phyloP scores from a whole-genome alignment of 2,888 invertebrate species.

The Diaphora mendica region DNA sequence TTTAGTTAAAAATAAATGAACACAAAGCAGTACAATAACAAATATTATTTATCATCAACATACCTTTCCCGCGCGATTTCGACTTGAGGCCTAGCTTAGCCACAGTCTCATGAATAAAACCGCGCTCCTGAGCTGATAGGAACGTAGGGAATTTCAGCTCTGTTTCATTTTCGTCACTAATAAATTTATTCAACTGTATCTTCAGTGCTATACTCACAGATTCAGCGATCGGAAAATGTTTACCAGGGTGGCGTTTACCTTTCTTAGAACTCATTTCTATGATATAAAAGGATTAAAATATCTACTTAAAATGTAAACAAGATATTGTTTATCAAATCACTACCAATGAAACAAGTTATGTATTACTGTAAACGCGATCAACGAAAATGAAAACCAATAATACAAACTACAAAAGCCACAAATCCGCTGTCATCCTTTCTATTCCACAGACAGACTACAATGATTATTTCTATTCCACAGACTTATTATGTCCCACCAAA shows the following conservation, averaged over 20 bases:
- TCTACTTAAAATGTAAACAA: conserved; percentile 12
- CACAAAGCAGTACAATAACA: neutral
- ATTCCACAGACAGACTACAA: no score
- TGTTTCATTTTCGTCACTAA: conserved; percentile 80
- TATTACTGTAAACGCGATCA: neutral
- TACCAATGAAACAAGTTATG: conserved; percentile 8
- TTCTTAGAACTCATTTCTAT: conserved; percentile 78
- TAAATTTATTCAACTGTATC: conserved; percentile 81
- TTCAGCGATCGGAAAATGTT: conserved; percentile 81
- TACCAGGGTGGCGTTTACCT: conserved; percentile 73
- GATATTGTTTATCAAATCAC: conserved; percentile 43
- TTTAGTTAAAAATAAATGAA: neutral
- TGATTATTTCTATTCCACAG: no score
- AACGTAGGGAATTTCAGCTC: conserved; percentile 90
- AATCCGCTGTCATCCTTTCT: no score
- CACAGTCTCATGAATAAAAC: conserved; percentile 92
- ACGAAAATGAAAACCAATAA: conserved; percentile 10
- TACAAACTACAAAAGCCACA: no score
- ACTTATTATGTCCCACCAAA: no score
- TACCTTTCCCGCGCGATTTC: conserved; percentile 93
- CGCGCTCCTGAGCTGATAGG: conserved; percentile 91
- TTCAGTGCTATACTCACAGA: conserved; percentile 83
- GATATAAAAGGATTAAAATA: neutral
- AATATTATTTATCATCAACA: neutral
- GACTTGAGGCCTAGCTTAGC: conserved; percentile 90